Percentiles rank a stretch among this genome's conserved stretches.
These are phyloP conservation scores for Drepana arcuata DNA, from an alignment of 1,140 invertebrate genomes.

Conservation along the genomic window DNA sequence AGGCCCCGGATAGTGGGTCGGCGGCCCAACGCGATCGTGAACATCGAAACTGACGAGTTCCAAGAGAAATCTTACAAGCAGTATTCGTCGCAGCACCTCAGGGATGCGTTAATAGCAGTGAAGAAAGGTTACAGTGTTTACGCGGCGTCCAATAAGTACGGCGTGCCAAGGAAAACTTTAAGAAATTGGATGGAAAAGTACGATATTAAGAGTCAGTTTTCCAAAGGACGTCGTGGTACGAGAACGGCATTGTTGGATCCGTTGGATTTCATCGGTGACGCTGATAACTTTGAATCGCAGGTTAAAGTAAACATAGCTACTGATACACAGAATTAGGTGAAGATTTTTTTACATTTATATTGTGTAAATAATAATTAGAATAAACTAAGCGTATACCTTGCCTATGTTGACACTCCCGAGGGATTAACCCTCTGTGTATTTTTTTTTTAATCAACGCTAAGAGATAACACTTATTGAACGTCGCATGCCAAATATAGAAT, in stretches of 20 bases:
- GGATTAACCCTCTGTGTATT: no score
- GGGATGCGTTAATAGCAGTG: constrained; percentile 60
- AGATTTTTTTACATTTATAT: no score
- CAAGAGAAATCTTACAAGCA: constrained; percentile 66
- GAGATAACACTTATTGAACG: no score
- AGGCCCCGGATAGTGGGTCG: constrained; percentile 46
- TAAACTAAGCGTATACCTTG: no score
- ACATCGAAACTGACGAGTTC: constrained; percentile 61
- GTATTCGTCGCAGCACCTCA: constrained; percentile 60
- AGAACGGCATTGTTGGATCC: constrained; percentile 36
- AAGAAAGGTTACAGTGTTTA: constrained; percentile 66
- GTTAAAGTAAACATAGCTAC: no score
- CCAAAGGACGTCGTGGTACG: constrained; percentile 54
- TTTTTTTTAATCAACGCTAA: no score
- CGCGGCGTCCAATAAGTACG: constrained; percentile 64
- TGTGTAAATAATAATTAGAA: no score
- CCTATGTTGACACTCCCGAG: no score
- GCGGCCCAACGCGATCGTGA: constrained; percentile 49
- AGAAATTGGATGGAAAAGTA: constrained; percentile 70
- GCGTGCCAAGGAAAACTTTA: constrained; percentile 63
- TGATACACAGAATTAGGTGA: no score
- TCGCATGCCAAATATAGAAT: no score
- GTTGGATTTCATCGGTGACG: constrained; percentile 45
- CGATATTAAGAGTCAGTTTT: constrained; percentile 68
- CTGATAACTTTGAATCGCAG: no score